These are phyloP conservation scores for Agelas oroides DNA, from an alignment of 37 sponge, comb jelly and placozoan genomes.

Conservation along the genomic window DNA sequence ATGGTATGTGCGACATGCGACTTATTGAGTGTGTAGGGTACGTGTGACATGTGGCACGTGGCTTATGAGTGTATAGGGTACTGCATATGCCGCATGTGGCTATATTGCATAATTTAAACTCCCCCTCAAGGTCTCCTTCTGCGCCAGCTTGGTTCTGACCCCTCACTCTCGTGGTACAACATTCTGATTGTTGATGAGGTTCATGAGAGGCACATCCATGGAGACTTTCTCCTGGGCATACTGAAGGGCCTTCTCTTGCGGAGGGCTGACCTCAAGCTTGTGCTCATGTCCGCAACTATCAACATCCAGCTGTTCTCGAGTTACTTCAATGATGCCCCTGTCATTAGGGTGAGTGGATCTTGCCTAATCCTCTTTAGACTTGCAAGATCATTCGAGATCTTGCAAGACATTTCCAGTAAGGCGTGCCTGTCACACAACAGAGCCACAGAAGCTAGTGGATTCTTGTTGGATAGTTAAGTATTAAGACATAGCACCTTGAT, in stretches of 20 bases:
- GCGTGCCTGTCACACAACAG: too few relatives aligned
- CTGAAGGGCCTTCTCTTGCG: constrained; percentile 63
- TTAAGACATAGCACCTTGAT: too few relatives aligned
- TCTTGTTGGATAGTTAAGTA: too few relatives aligned
- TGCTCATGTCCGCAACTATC: constrained; percentile 97
- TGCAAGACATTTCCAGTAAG: background rate
- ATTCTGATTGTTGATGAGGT: constrained; percentile 95
- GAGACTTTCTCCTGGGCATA: constrained; percentile 92
- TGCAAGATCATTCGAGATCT: background rate
- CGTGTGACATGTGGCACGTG: too few relatives aligned
- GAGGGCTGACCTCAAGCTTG: constrained; percentile 82
- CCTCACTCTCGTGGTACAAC: constrained; percentile 81
- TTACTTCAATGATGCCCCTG: constrained; percentile 84
- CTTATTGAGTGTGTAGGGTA: too few relatives aligned
- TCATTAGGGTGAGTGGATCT: constrained; percentile 65
- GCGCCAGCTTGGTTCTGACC: constrained; percentile 83
- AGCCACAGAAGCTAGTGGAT: too few relatives aligned
- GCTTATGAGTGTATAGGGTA: too few relatives aligned
- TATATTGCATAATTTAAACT: too few relatives aligned
- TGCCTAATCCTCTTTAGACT: too few relatives aligned
- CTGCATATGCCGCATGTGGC: too few relatives aligned
- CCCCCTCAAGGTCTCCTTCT: constrained; percentile 83
- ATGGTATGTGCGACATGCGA: too few relatives aligned
- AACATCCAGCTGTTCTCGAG: constrained; percentile 85
- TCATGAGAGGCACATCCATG: constrained; percentile 92